Conservation (phyloP, 2,888 invertebrate genomes). For the Eumerus sabulonum region DNA sequence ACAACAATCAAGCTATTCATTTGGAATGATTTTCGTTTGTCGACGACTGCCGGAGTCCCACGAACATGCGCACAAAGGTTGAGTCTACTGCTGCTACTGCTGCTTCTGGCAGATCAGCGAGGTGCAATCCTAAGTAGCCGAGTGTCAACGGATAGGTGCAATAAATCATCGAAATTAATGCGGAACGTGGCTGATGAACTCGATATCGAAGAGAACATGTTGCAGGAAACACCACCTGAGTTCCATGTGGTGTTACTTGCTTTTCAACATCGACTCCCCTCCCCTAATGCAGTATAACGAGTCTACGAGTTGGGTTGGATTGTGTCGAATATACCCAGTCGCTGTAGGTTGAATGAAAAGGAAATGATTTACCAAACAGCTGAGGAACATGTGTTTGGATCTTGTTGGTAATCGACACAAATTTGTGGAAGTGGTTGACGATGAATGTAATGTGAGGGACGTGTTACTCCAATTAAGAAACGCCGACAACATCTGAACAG, state of each 20-base stretch:
- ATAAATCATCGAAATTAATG: conserved; percentile 63
- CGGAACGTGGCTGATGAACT: conserved; percentile 21
- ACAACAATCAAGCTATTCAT: conserved; percentile 66
- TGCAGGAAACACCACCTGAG: conserved; percentile 47
- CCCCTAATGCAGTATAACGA: conserved; percentile 36
- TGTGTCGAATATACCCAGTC: too few species aligned
- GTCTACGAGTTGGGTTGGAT: conserved; percentile 26
- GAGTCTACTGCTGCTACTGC: conserved; percentile 7
- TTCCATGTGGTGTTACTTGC: conserved; percentile 37
- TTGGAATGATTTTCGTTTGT: conserved; percentile 42
- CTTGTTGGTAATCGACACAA: too few species aligned
- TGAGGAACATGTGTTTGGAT: conserved; percentile 71
- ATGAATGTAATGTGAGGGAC: too few species aligned
- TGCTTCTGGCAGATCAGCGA: conserved; percentile 24
- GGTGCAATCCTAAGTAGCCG: conserved; percentile 40
- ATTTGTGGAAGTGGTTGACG: too few species aligned
- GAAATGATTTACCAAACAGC: conserved; percentile 71
- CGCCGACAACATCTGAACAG: too few species aligned
- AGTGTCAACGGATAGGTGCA: conserved; percentile 52
- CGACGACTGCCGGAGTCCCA: conserved; percentile 60
- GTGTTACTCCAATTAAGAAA: too few species aligned
- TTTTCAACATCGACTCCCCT: too few species aligned
- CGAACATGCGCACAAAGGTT: conserved; percentile 39
- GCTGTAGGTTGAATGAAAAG: conserved; percentile 19
- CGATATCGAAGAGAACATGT: conserved; percentile 18